phyloP scores from a whole-genome alignment of 2,888 invertebrate species.

The Bombyx huttoni region DNA sequence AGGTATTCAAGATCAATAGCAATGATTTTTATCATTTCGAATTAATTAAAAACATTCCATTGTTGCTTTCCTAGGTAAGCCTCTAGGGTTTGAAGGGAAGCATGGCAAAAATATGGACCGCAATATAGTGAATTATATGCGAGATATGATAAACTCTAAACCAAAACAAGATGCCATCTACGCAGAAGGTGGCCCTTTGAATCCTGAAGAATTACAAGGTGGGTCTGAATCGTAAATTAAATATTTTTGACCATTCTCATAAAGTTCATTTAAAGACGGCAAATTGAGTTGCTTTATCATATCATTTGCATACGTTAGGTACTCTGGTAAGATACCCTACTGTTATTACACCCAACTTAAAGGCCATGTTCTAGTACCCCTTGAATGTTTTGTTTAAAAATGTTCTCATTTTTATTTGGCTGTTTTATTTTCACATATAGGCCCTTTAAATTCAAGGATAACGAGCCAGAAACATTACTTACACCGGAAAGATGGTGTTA shows the following conservation, averaged over 20 bases:
- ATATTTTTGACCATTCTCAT: slow-evolving; percentile 8
- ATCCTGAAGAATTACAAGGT: slow-evolving; percentile 52
- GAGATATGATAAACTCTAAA: slow-evolving; percentile 41
- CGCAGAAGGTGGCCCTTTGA: slow-evolving; percentile 58
- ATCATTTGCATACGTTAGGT: slow-evolving; percentile 44
- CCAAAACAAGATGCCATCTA: slow-evolving; percentile 43
- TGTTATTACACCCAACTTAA: slow-evolving; percentile 21
- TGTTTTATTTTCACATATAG: slow-evolving; percentile 26
- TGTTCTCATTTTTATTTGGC: slow-evolving; percentile 23
- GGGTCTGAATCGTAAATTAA: slow-evolving; percentile 13
- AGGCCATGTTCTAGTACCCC: slow-evolving; percentile 25
- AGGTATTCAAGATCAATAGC: slow-evolving; percentile 23
- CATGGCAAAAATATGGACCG: slow-evolving; percentile 52
- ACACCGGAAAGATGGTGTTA: slow-evolving; percentile 38
- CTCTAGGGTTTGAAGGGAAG: slow-evolving; percentile 22
- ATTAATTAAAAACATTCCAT: neutral
- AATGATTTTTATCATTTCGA: neutral
- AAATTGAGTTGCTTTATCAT: slow-evolving; percentile 44
- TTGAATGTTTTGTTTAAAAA: slow-evolving; percentile 26
- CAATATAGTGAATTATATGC: slow-evolving; percentile 52
- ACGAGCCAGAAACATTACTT: slow-evolving; percentile 22
- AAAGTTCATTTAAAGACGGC: slow-evolving; percentile 24
- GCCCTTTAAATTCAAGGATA: slow-evolving; percentile 23
- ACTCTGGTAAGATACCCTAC: slow-evolving; percentile 30
- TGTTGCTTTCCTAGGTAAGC: slow-evolving; percentile 16